Conservation (phyloP, 2,797 vertebrate species). For the Anguilla marmorata region DNA sequence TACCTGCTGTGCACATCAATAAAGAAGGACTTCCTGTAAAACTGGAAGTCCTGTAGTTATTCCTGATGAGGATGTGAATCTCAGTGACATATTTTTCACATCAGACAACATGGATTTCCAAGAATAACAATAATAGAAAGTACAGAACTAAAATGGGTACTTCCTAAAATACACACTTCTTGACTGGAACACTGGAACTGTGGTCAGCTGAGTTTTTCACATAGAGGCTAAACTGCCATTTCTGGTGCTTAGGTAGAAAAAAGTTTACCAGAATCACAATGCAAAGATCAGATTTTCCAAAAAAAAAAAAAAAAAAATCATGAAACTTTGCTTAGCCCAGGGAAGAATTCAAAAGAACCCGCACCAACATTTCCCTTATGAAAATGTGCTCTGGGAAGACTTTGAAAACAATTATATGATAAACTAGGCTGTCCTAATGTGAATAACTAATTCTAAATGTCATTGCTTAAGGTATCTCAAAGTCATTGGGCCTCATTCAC, state of each 20-base stretch:
- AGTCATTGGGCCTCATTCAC: neutral
- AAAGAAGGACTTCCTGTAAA: neutral
- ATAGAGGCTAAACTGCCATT: neutral
- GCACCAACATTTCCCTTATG: neutral
- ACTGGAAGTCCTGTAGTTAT: neutral
- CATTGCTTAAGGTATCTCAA: neutral
- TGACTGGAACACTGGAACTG: neutral
- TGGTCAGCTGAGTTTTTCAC: conserved; percentile 19
- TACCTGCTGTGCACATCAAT: neutral
- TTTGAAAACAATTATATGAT: neutral
- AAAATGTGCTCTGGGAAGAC: neutral
- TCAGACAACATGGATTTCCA: conserved; percentile 19
- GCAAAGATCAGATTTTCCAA: neutral
- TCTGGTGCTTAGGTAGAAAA: neutral
- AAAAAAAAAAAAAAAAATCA: neutral
- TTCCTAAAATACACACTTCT: conserved; percentile 47
- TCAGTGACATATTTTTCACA: neutral
- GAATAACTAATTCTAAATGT: neutral
- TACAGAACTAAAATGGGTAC: conserved; percentile 18
- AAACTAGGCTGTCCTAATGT: neutral
- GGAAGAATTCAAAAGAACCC: neutral
- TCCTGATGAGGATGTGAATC: neutral
- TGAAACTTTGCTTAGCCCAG: neutral
- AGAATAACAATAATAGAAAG: conserved; percentile 48
- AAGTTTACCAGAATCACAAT: neutral